Base-by-base conservation (phyloP, 2,888 invertebrate genomes). In the Onchidella celtica region DNA sequence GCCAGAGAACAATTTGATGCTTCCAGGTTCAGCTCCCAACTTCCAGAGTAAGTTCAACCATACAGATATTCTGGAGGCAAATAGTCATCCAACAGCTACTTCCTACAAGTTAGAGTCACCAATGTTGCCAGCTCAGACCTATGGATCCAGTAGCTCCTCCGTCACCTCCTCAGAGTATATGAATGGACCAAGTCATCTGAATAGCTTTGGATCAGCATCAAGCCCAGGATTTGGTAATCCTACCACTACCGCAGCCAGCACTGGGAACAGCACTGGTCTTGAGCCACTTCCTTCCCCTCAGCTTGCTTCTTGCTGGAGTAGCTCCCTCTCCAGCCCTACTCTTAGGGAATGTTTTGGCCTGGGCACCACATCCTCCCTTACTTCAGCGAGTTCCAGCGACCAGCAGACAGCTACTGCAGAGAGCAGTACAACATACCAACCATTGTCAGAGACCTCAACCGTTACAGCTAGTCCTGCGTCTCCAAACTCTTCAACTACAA, bases 401-500 rank as follows among this genome's bases (percentile, higher is more conserved):
- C 34, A 59, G 9, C 57, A 21, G 24, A 1, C 55, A 47, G 21
- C 34, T 27, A 34, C 55, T 11, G 38, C 14, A 38, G 61, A 34
- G 38, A 29, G 2, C 55, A 47, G 29, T 29, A 70, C 9, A 11
- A 6, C 27, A 9, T 47, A 21, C 29, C 27, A 57, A 1, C 66
- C 29, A n/a, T 14, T 36, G 47, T 38, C 40, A 14, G n/a, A 24
- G 29, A 17, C 34, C 14, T 38, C 34, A 47, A 1, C 36, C 11
- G 55, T 24, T 36, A 9, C 47, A n/a, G 4, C 17, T 6, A 34
- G 21, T 27, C 40, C 32, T 29, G 57, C 24, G 38, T 36, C 76
- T 24, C 27, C 73, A 9, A 27, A 27, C 47, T 29, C 36, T 47
- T 55, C 59, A 34, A 75, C 80, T n/a, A 85, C 88, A 9, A 85